Percentiles rank a stretch among this genome's conserved stretches.
These are phyloP conservation scores for Eulemur albifrons DNA, from an alignment of 2,797 vertebrate species.

Conservation along the genomic window DNA sequence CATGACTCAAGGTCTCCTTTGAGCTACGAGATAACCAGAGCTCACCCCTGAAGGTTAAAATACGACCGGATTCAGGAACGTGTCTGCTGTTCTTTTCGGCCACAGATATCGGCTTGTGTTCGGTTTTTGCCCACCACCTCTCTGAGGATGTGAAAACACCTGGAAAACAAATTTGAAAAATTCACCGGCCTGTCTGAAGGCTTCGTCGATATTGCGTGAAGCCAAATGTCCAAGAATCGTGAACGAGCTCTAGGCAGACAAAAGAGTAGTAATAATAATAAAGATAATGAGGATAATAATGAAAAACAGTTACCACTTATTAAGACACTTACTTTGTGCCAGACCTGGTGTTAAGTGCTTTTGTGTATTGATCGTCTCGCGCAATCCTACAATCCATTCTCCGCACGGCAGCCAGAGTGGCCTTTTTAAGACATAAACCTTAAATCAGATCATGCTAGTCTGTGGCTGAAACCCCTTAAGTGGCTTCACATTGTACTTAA, in stretches of 20 bases:
- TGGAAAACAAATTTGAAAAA: not conserved
- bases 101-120: conserved; percentile 7
- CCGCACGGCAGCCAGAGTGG: conserved; percentile 26
- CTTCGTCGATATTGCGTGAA: not conserved
- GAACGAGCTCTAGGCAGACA: conserved; percentile 22
- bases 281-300: conserved; percentile 61
- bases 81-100: not conserved
- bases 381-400: conserved; percentile 44
- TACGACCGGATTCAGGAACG: not conserved
- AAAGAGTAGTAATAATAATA: conserved; percentile 11
- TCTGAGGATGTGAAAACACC: conserved; percentile 20
- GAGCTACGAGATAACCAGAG: not conserved
- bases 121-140: not conserved
- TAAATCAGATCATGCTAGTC: conserved; percentile 63
- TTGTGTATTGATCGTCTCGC: conserved; percentile 52
- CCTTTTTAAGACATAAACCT: conserved; percentile 72
- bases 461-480: conserved; percentile 40
- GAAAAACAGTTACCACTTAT: conserved; percentile 72
- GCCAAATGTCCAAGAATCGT: not conserved
- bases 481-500: conserved; percentile 44
- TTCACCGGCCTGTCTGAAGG: not conserved
- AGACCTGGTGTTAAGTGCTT: conserved; percentile 71
- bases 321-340: conserved; percentile 64
- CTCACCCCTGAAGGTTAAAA: not conserved
- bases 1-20: not conserved